Evolutionary conservation across 2,888 invertebrate species (phyloP).

Genomic region (Tiliacea aurago): DNA sequence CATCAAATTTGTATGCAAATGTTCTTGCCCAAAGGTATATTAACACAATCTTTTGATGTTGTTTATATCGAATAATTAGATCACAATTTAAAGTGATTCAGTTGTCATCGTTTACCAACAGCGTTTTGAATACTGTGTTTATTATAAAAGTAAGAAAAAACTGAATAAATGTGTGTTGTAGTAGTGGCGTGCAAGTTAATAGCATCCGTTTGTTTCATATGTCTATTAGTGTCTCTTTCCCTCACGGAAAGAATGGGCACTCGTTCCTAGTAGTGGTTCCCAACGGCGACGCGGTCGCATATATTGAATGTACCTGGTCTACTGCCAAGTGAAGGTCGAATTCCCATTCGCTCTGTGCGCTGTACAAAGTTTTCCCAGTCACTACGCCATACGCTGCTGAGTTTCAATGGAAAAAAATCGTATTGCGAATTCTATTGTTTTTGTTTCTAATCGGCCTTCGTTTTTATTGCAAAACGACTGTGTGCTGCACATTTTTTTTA

Average conservation of each 20-base stretch:
- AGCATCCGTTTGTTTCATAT: constrained; percentile 20
- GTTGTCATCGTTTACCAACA: constrained; percentile 13
- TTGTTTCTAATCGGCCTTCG: background rate
- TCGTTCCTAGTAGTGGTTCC: constrained; percentile 28
- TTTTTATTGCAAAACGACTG: background rate
- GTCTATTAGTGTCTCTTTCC: constrained; percentile 39
- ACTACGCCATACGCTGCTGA: constrained; percentile 41
- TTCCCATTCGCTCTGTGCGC: constrained; percentile 53
- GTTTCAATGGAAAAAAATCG: background rate
- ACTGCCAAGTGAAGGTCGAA: constrained; percentile 43
- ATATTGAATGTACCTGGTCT: constrained; percentile 23
- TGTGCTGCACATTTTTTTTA: background rate
- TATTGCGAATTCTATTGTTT: background rate
- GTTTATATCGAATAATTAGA: constrained; percentile 5
- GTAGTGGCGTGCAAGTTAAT: constrained; percentile 25
- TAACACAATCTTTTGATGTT: background rate
- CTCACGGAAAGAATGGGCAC: constrained; percentile 18
- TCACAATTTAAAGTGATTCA: constrained; percentile 2
- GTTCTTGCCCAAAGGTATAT: background rate
- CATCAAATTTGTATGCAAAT: constrained; percentile 20
- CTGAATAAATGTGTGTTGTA: constrained; percentile 4
- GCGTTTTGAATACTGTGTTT: constrained; percentile 10
- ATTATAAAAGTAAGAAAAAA: constrained; percentile 26
- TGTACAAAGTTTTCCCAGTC: constrained; percentile 52
- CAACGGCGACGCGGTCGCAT: constrained; percentile 25